Evolutionary conservation across 2,797 vertebrate species (phyloP).

Genomic region (Macroramphosus scolopax): DNA sequence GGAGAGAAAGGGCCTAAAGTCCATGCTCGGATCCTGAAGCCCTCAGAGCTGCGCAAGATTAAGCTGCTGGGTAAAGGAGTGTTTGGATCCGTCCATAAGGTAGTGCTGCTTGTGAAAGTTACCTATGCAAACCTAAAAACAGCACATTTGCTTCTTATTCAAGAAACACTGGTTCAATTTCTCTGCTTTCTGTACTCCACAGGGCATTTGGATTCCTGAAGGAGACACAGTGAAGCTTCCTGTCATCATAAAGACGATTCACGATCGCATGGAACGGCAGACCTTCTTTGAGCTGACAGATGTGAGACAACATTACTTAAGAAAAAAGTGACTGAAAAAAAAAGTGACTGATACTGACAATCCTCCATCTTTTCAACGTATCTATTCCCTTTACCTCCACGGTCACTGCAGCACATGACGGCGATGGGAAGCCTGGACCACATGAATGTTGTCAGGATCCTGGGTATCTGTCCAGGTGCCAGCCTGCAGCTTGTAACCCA

Average conservation of each 20-base stretch:
- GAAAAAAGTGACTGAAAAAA: too few species aligned
- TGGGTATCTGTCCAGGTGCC: slow-evolving; percentile 88
- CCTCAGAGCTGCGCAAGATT: slow-evolving; percentile 86
- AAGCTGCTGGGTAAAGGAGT: slow-evolving; percentile 89
- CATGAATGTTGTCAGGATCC: slow-evolving; percentile 83
- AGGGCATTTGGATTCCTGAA: slow-evolving; percentile 96
- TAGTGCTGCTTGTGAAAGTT: slow-evolving; percentile 43
- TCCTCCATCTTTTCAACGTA: too few species aligned
- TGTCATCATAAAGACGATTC: slow-evolving; percentile 92
- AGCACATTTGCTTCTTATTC: slow-evolving; percentile 5
- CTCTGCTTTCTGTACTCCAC: slow-evolving; percentile 17
- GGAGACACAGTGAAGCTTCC: slow-evolving; percentile 95
- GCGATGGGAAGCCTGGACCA: slow-evolving; percentile 90
- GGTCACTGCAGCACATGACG: slow-evolving; percentile 84
- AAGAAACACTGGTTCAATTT: slow-evolving; percentile 2
- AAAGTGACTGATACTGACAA: too few species aligned
- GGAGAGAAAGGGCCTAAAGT: slow-evolving; percentile 89
- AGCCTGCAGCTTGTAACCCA: slow-evolving; percentile 89
- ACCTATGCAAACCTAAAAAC: neutral
- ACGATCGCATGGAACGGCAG: slow-evolving; percentile 85
- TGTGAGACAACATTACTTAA: slow-evolving; percentile 79
- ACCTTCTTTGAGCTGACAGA: slow-evolving; percentile 86
- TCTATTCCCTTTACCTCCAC: neutral
- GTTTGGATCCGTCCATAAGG: slow-evolving; percentile 93
- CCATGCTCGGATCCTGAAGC: slow-evolving; percentile 85